These are phyloP conservation scores for Lateolabrax maculatus DNA, from an alignment of 2,797 vertebrate genomes.

Conservation along the genomic window DNA sequence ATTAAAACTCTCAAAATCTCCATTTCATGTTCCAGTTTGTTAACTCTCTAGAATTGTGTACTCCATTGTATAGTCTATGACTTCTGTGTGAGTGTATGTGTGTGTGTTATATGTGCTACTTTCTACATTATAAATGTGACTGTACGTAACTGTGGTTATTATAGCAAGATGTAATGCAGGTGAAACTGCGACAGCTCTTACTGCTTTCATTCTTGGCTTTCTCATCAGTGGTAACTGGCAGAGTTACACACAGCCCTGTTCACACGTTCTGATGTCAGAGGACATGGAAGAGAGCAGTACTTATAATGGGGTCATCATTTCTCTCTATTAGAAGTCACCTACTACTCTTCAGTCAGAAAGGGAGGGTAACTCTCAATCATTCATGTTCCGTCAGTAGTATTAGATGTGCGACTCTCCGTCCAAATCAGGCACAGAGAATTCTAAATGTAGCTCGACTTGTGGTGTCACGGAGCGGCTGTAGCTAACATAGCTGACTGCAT, in stretches of 20 bases:
- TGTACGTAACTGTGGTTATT: not conserved
- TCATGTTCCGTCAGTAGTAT: slow-evolving; percentile 50
- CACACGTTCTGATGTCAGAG: slow-evolving; percentile 44
- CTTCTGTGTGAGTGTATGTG: slow-evolving; percentile 1
- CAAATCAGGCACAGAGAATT: slow-evolving; percentile 18
- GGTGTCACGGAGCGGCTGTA: slow-evolving; percentile 24
- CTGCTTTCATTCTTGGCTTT: slow-evolving; percentile 3
- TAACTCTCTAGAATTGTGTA: slow-evolving; percentile 1
- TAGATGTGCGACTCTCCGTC: slow-evolving; percentile 30
- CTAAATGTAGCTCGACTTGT: slow-evolving; percentile 5
- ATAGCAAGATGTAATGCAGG: not conserved
- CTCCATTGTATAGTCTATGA: slow-evolving; percentile 12
- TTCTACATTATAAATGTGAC: not conserved
- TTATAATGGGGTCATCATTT: slow-evolving; percentile 56
- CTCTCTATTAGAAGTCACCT: slow-evolving; percentile 48
- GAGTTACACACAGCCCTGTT: slow-evolving; percentile 11
- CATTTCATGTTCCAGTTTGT: slow-evolving; percentile 34
- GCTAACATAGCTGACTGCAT: slow-evolving; percentile 3
- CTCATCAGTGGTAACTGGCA: not conserved
- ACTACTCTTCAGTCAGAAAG: slow-evolving; percentile 31
- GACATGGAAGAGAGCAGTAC: slow-evolving; percentile 48
- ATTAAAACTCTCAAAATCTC: slow-evolving; percentile 11
- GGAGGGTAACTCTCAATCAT: slow-evolving; percentile 20
- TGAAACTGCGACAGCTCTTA: not conserved
- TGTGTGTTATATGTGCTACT: not conserved